Base-by-base conservation (phyloP, 2,113 vertebrate genomes). In the Probosciger aterrimus region DNA sequence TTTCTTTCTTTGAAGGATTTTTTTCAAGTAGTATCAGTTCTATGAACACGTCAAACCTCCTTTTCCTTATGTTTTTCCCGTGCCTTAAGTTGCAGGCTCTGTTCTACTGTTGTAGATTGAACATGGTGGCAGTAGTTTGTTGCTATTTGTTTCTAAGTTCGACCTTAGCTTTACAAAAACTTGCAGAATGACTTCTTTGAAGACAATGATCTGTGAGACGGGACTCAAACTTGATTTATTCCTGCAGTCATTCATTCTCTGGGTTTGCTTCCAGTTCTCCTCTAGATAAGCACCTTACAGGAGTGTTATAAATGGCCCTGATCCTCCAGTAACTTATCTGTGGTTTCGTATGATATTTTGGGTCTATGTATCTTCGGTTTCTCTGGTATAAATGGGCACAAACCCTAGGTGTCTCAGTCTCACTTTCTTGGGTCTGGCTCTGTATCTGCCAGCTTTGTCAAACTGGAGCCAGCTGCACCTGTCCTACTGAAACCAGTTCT, bases 1-100 rank as follows among this genome's bases (percentile, higher is more conserved):
- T 27, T n/a, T 41, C 22, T 78, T 77, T 49, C 43, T 78, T 33
- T 64, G 23, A 82, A 75, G 33, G 5, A 49, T 53, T 84, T 62
- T 62, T 78, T 80, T 63, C 12, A 67, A 37, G 4, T 57, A 77
- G 23, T 33, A 60, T 50, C 19, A 23, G 14, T 49, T 70, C 9
- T 82, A 23, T 0, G 9, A 31, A 50, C 11, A 50, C 0, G 0
- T 14, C 9, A 71, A 87, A 63, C 7, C 14, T 77, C 4, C 9
- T 76, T 80, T 65, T 67, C 23, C 3, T 10, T 11, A 3, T 33
- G 27, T 41, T 84, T 80, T 91, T 50, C 28, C 17, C 2, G 0
- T 50, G 44, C 7, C n/a, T 68, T 44, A 49, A 47, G 10, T 15
- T 63, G 4, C 18, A 59, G 19, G 24, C 10, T 73, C 69, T 83